Conservation (phyloP, 1,140 invertebrate genomes). For the Eubasilissa regina region DNA sequence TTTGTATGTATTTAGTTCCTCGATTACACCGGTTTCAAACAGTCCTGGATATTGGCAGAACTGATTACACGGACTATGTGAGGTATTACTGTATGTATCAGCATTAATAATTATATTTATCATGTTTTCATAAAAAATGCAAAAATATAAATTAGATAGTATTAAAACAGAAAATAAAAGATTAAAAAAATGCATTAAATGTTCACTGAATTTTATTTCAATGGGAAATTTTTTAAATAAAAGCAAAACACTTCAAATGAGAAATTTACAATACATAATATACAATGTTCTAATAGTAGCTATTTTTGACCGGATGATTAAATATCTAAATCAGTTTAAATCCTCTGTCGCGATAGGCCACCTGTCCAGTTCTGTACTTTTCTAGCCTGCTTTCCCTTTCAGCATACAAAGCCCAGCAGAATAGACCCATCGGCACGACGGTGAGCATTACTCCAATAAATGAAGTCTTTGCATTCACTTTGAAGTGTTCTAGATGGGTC, state of each 20-base stretch:
- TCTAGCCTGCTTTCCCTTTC: conserved; percentile 74
- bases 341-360: conserved; percentile 80
- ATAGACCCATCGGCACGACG: conserved; percentile 74
- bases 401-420: conserved; percentile 72
- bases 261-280: background rate
- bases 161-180: background rate
- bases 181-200: background rate
- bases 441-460: conserved; percentile 71
- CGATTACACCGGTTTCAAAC: too few relatives aligned
- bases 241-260: background rate
- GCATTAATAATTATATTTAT: background rate
- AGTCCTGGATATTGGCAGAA: too few relatives aligned
- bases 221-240: background rate
- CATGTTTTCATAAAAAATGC: too few relatives aligned
- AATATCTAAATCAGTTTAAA: conserved; percentile 74
- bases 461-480: conserved; percentile 75
- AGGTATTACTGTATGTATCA: too few relatives aligned
- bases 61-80: too few relatives aligned
- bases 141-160: too few relatives aligned
- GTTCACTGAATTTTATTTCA: background rate
- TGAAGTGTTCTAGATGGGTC: conserved; percentile 78
- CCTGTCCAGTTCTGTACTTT: conserved; percentile 77
- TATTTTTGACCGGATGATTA: background rate
- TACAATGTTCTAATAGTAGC: background rate
- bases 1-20: too few relatives aligned